Base-by-base conservation (phyloP, 2,113 vertebrate species). In the Proteles cristata region DNA sequence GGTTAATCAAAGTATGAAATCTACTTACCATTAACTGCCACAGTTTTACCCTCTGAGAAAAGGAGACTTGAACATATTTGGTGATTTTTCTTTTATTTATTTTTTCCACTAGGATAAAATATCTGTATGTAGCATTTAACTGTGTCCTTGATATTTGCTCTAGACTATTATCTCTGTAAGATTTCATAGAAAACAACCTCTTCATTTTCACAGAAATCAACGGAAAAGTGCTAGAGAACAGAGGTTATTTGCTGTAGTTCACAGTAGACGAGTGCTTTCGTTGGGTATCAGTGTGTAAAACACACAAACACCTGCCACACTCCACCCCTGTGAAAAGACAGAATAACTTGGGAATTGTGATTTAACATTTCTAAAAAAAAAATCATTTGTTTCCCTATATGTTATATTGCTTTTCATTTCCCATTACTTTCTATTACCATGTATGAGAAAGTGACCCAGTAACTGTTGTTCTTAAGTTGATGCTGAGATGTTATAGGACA, bases 1-100 rank as follows among this genome's bases (percentile, higher is more conserved):
- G 23, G 26, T 82, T 86, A 86, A 96, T 48, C 58, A 76, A 91
- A 76, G 61, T 50, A 6, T 50, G 80, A 77, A 45, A 86, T 82
- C 39, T 26, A 58, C 68, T 94, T 71, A 68, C 12, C n/a, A n/a
- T 66, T 86, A 85, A 73, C 8, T n/a, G 71, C 58, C 23, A 35
- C 14, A 71, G 17, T 92, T 92, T 61, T 92, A n/a, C 68, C 66
- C 94, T 33, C 66, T 92, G 45, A 45, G 91, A 91, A 95, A 71
- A 2, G 1, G 82, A 45, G 31, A 79, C 15, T 31, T 85, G 31
- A 48, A 53, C 0, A 0, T 28, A 79, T 50, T 76, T 11, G 35
- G 53, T 74, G 28, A 48, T 91, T 96, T 96, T 95, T 69, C n/a
- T 77, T 58, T 90, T 58, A 50, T 25, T 87, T 74, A 43, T 63